phyloP scores from a whole-genome alignment of 2,888 invertebrate genomes.

The Himalopsyche japonica region DNA sequence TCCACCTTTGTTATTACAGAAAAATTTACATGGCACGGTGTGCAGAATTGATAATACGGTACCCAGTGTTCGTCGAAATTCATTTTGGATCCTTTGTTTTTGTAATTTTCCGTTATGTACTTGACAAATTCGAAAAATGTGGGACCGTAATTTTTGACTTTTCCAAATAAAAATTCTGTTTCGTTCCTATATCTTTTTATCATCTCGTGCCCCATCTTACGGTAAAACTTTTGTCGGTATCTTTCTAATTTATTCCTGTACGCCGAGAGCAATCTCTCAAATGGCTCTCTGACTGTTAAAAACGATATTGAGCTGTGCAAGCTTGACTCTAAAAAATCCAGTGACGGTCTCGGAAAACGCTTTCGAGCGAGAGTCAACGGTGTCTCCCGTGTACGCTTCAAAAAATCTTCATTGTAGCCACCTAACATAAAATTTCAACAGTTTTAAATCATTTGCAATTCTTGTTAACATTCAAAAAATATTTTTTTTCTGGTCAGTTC shows the following conservation, averaged over 20 bases:
- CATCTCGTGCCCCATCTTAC: constrained; percentile 68
- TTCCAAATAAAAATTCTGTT: constrained; percentile 48
- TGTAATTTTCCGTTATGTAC: constrained; percentile 67
- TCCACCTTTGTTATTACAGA: constrained; percentile 68
- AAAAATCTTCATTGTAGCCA: constrained; percentile 63
- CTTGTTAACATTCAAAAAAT: no score
- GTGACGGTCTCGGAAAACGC: constrained; percentile 69
- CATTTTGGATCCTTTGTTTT: constrained; percentile 51
- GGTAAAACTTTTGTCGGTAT: constrained; percentile 69
- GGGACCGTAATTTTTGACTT: constrained; percentile 57
- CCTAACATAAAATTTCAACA: constrained; percentile 47
- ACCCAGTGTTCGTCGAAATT: constrained; percentile 68
- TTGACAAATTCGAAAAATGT: constrained; percentile 74
- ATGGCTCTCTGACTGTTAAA: constrained; percentile 72
- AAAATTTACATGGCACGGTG: constrained; percentile 68
- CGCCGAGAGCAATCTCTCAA: constrained; percentile 72
- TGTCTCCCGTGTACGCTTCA: constrained; percentile 62
- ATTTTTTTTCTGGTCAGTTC: no score
- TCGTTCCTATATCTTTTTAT: constrained; percentile 62
- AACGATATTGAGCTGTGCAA: constrained; percentile 67
- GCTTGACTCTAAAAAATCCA: constrained; percentile 64
- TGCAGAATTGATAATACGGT: constrained; percentile 66
- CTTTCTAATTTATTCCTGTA: constrained; percentile 76
- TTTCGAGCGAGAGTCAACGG: constrained; percentile 70
- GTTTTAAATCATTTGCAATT: neutral